Evolutionary conservation across 2,888 invertebrate genomes (phyloP).

Genomic region (Dendrolimus pini): DNA sequence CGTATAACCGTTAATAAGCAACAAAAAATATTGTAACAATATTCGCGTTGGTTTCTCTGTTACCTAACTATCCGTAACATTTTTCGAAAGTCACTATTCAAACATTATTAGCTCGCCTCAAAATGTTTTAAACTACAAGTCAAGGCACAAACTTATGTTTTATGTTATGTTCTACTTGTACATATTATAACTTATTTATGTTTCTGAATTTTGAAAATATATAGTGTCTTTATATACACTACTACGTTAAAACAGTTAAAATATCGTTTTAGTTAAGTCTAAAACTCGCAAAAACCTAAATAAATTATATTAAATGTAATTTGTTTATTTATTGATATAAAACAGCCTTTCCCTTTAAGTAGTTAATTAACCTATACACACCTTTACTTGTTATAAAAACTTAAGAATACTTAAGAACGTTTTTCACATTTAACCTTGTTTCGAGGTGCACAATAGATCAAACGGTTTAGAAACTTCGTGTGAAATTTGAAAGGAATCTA

Average conservation of each 20-base stretch:
- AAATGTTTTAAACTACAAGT: too few species aligned
- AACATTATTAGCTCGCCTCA: constrained; percentile 19
- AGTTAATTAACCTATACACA: not conserved
- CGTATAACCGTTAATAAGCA: constrained; percentile 10
- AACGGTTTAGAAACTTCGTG: constrained; percentile 4
- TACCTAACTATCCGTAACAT: constrained; percentile 49
- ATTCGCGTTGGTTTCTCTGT: constrained; percentile 49
- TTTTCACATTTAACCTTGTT: not conserved
- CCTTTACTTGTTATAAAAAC: not conserved
- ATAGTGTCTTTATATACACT: too few species aligned
- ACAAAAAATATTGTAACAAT: constrained; percentile 37
- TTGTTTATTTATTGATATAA: too few species aligned
- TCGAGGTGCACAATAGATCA: not conserved
- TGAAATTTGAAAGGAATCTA: constrained; percentile 10
- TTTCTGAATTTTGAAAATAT: too few species aligned
- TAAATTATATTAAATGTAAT: too few species aligned
- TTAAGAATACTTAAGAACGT: not conserved
- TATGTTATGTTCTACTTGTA: too few species aligned
- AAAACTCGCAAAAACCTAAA: too few species aligned
- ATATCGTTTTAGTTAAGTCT: too few species aligned
- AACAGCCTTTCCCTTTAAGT: too few species aligned
- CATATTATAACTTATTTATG: too few species aligned
- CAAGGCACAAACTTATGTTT: too few species aligned
- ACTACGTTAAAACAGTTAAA: too few species aligned
- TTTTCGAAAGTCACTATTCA: constrained; percentile 30